Percentiles rank a stretch among this genome's conserved stretches.
Conservation (phyloP, 2,888 invertebrate species). For the Calameuta pallipes region DNA sequence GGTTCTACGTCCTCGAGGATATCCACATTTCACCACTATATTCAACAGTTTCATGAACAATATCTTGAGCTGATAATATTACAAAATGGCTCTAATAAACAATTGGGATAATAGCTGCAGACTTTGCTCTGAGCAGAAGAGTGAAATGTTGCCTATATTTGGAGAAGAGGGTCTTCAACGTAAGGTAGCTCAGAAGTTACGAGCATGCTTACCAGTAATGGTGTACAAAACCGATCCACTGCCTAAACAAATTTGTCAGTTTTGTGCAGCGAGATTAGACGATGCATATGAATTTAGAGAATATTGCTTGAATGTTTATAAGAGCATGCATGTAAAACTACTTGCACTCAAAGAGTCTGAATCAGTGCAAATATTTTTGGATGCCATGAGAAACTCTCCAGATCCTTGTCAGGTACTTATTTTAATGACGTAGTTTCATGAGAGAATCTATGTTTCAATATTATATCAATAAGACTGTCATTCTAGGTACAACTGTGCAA, state of each 20-base stretch:
- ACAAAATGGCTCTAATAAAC: slow-evolving; percentile 33
- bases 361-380: slow-evolving; percentile 50
- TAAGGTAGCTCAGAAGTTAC: slow-evolving; percentile 51
- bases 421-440: not conserved
- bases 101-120: slow-evolving; percentile 53
- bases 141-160: slow-evolving; percentile 55
- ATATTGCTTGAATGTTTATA: slow-evolving; percentile 51
- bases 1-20: not conserved
- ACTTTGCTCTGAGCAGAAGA: slow-evolving; percentile 50
- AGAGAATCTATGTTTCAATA: not conserved
- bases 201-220: slow-evolving; percentile 53
- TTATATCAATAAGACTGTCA: not conserved
- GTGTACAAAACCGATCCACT: slow-evolving; percentile 58
- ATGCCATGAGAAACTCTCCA: slow-evolving; percentile 56
- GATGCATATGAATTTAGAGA: slow-evolving; percentile 56
- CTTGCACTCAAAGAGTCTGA: slow-evolving; percentile 38
- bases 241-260: slow-evolving; percentile 59
- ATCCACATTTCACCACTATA: not conserved
- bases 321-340: slow-evolving; percentile 48
- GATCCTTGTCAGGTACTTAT: slow-evolving; percentile 55
- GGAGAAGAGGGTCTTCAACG: slow-evolving; percentile 53
- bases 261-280: slow-evolving; percentile 55
- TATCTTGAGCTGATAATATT: not conserved
- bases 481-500: slow-evolving; percentile 53
- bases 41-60: not conserved